Base-by-base conservation (phyloP, 2,888 invertebrate genomes). In the Caenorhabditis uteleia region DNA sequence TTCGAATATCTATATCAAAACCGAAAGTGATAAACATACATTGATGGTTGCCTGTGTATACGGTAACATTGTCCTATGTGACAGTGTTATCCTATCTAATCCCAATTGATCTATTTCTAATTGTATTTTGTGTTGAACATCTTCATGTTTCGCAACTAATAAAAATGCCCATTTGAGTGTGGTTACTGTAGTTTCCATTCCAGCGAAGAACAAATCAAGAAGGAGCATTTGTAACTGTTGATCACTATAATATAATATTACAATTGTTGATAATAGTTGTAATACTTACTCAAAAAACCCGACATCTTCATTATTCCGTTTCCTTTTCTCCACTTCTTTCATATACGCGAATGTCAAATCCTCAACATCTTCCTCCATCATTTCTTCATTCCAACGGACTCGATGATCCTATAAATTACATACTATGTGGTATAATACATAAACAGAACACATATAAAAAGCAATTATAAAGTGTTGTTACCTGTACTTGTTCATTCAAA, bases 141-240 rank as follows among this genome's bases (percentile, higher is more conserved):
- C 39, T 8, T 40, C 61, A 40, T 72, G 54, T 10, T 56, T 46
- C 25, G 77, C 72, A 38, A 78, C 61, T 45, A 80, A 49, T 3
- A 82, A 53, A 38, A 82, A 71, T 12, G 77, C 82, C 82, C 82
- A 82, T 65, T 81, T 81, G 23, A 79, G 68, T 5, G 82, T 82
- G 16, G 80, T 82, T 29, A 81, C 80, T 18, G 82, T 81, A 2
- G 82, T 82, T 49, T 82, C 82, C 75, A 75, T 79, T 26, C 82
- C 82, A 27, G 82, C 82, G 40, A 80, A 80, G 67, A 81, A 82
- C 16, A 82, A 65, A 56, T 82, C 82, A 7, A 82, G 68, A 10
- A 82, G 66, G 2, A 82, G 70, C 80, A 82, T 82, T 53, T 70
- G 70, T 29, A 82, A 69, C 47, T 82, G 82, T 61, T 71, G 70